Conservation (phyloP, 2,888 invertebrate genomes). For the Cheilosia soror region DNA sequence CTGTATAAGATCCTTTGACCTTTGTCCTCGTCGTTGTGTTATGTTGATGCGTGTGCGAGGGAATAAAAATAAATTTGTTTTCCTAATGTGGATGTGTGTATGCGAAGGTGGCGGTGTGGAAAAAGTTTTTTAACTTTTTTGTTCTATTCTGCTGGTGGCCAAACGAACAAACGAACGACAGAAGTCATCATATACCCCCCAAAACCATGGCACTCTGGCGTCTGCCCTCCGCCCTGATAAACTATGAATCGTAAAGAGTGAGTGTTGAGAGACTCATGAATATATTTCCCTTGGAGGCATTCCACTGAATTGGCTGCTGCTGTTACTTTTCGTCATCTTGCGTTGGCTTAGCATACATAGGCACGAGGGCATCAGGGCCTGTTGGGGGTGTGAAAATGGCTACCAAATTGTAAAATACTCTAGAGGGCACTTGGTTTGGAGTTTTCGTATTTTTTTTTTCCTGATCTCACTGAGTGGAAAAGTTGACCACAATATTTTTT, state of each 20-base stretch:
- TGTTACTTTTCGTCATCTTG: slow-evolving; percentile 73
- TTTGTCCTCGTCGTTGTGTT: slow-evolving; percentile 55
- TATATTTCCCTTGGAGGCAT: slow-evolving; percentile 75
- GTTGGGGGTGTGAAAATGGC: slow-evolving; percentile 70
- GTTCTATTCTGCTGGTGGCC: slow-evolving; percentile 43
- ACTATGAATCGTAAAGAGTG: slow-evolving; percentile 71
- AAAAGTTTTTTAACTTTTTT: slow-evolving; percentile 70
- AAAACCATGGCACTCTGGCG: slow-evolving; percentile 23
- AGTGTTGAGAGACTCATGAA: slow-evolving; percentile 72
- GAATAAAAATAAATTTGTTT: slow-evolving; percentile 75
- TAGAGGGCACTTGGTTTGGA: slow-evolving; percentile 71
- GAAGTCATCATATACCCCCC: slow-evolving; percentile 36
- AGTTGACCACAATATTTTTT: slow-evolving; percentile 77
- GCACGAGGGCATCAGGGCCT: slow-evolving; percentile 7
- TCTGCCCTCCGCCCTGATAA: slow-evolving; percentile 46
- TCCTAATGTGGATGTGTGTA: slow-evolving; percentile 69
- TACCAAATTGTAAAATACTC: slow-evolving; percentile 75
- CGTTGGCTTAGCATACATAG: slow-evolving; percentile 21
- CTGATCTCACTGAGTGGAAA: slow-evolving; percentile 67
- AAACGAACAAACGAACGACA: slow-evolving; percentile 20
- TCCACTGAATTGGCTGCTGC: slow-evolving; percentile 73
- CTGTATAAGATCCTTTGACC: slow-evolving; percentile 66
- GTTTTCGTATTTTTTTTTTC: slow-evolving; percentile 36
- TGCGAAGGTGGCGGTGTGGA: slow-evolving; percentile 30
- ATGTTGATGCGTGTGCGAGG: slow-evolving; percentile 67